These are phyloP conservation scores for Etia nguti DNA, from an alignment of 2,113 vertebrate species.

Conservation along the genomic window DNA sequence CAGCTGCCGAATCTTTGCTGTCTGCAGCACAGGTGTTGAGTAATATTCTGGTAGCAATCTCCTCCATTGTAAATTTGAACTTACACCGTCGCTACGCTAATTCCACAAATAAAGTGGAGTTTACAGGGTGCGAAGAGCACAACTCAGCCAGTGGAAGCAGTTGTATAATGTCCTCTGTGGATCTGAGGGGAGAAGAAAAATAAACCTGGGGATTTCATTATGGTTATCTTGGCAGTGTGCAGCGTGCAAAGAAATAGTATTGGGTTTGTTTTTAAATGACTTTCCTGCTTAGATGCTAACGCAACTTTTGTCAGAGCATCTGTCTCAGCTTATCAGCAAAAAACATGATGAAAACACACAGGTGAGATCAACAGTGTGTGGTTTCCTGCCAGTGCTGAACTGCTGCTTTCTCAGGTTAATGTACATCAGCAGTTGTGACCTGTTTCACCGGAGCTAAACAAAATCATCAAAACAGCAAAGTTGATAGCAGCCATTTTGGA, in stretches of 20 bases:
- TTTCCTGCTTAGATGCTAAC: background rate
- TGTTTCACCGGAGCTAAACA: background rate
- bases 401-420: background rate
- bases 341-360: background rate
- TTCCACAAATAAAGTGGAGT: background rate
- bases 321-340: background rate
- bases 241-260: background rate
- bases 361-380: background rate
- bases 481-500: background rate
- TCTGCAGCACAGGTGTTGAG: background rate
- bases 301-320: background rate
- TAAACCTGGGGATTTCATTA: background rate
- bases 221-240: background rate
- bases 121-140: background rate
- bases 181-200: background rate
- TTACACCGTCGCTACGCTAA: background rate
- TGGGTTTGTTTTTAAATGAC: background rate
- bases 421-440: background rate
- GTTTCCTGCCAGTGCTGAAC: background rate
- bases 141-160: background rate
- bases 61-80: background rate
- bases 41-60: background rate
- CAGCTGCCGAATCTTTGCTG: background rate
- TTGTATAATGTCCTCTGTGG: background rate
- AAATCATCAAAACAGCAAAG: background rate